phyloP scores from a whole-genome alignment of 2,113 vertebrate genomes.

The Rhipidura dahli region DNA sequence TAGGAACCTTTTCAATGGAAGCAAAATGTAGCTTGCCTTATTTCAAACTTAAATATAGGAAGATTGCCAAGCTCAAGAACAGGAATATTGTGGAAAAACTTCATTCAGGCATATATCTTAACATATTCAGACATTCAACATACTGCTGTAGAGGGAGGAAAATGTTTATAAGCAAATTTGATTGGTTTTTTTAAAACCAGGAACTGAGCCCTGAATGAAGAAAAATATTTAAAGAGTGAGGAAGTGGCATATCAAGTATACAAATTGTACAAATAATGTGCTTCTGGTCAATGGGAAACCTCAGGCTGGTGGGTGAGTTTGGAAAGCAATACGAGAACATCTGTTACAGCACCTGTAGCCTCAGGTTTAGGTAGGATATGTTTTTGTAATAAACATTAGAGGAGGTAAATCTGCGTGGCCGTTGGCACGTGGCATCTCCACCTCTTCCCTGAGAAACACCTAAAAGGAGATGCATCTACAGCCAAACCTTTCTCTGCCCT shows the following conservation, averaged over 20 bases:
- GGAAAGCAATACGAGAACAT: neutral
- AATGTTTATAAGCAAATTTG: neutral
- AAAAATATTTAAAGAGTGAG: neutral
- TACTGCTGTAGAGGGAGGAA: neutral
- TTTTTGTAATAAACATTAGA: neutral
- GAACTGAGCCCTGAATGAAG: neutral
- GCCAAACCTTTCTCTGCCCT: neutral
- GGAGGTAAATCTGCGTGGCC: neutral
- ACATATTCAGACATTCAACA: neutral
- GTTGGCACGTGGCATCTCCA: accelerated
- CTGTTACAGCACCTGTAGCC: neutral
- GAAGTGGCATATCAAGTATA: neutral
- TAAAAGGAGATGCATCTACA: neutral
- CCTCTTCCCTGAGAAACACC: neutral
- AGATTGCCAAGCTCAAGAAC: neutral
- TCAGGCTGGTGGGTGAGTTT: neutral
- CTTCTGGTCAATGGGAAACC: neutral
- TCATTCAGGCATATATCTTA: neutral
- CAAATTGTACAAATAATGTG: neutral
- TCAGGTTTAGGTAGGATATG: neutral
- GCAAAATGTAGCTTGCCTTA: neutral
- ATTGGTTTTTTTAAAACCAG: neutral
- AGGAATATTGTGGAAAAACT: neutral
- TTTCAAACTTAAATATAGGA: neutral
- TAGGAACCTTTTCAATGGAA: neutral